Base-by-base conservation (phyloP, 2,797 vertebrate genomes). In the Cottoperca gobio region DNA sequence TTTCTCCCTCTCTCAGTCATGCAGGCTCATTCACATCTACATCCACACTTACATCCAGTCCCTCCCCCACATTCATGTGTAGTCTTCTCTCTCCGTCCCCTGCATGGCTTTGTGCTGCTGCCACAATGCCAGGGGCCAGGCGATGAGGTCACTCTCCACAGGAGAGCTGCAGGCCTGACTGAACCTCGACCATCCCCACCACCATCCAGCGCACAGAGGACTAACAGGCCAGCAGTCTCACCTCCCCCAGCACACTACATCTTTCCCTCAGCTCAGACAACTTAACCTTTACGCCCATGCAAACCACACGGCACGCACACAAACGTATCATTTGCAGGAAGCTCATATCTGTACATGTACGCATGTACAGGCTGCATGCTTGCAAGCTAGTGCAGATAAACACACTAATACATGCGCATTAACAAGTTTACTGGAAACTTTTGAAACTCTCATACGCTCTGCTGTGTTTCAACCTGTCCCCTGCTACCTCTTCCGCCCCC, bases 101-200 rank as follows among this genome's bases (percentile, higher is more conserved):
- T 87, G 84, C 85, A 59, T 89, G 89, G 91, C 91, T 94, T 92
- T 93, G 89, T 92, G 88, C 89, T 83, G 73, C 69, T 83, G 90
- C 87, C 86, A 94, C 90, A 92, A 93, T 90, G 84, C 90, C 86
- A 90, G 90, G 84, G 91, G 93, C 91, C 91, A 91, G 81, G 80
- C 86, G 86, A 91, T 92, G 92, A 92, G 93, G 92, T 94, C 93
- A 93, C 83, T 91, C 93, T 91, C 92, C 87, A 88, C 92, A 85
- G 93, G 93, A 93, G 93, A 91, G 83, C 91, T 91, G 87, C 88
- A 91, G 91, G 91, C 90, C 91, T 92, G 86, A 91, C 78, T 93
- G 91, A 90, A 85, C 83, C 86, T 48, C 85, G 19, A 86, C 86
- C 88, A 84, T 88, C 84, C 69, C 88, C 89, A 81, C 86, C 24